Evolutionary conservation across 2,113 vertebrate genomes (phyloP).

Genomic region (Cranoglanis bouderius): DNA sequence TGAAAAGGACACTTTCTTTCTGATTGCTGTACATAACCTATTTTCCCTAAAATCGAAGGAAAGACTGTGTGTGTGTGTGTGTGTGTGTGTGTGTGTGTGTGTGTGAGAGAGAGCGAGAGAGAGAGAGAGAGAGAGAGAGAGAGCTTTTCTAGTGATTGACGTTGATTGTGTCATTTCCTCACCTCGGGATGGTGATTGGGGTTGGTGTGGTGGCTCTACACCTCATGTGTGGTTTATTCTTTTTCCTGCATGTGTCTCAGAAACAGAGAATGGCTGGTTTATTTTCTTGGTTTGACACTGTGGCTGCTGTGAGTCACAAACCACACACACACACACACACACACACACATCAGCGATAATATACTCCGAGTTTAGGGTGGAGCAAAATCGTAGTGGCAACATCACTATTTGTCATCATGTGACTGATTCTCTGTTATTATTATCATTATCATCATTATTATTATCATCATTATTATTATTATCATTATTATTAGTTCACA

Average conservation of each 20-base stretch:
- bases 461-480: background rate
- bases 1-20: no score
- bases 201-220: conserved; percentile 14
- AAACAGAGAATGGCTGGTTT: conserved; percentile 26
- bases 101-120: no score
- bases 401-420: background rate
- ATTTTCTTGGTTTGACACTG: background rate
- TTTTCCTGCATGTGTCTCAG: conserved; percentile 39
- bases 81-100: no score
- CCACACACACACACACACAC: conserved; percentile 23
- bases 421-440: background rate
- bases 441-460: background rate
- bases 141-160: conserved; percentile 12
- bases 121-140: background rate
- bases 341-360: background rate
- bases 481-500: background rate
- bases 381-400: background rate
- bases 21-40: no score
- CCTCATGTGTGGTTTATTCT: conserved; percentile 17
- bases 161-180: conserved; percentile 44
- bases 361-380: background rate
- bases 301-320: conserved; percentile 22
- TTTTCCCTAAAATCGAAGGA: no score
- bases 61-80: no score
- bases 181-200: conserved; percentile 3